Base-by-base conservation (phyloP, 1,140 invertebrate genomes). In the Thaumetopoea pityocampa region DNA sequence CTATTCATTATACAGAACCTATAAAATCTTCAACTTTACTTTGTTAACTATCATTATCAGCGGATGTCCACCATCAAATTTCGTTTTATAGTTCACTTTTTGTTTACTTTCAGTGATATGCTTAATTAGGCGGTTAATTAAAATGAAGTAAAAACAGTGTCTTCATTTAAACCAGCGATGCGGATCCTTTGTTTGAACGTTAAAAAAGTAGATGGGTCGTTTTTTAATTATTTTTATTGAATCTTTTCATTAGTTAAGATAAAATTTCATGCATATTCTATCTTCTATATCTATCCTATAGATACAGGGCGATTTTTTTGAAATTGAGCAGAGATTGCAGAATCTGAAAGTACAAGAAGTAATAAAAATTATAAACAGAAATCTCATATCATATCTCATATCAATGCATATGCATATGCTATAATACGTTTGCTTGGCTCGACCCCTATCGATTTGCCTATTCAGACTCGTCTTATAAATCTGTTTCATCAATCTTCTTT, bases 61-160 rank as follows among this genome's bases (percentile, higher is more conserved):
- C 70, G 70, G 70, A 78, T 68, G 70, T 74, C 63, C 69, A 68
- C 64, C 73, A 59, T 74, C 60, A 62, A 70, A 62, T n/a, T n/a
- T n/a, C n/a, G n/a, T 60, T 65, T 62, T 63, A 62, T 63, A 49
- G 29, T 44, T 62, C 57, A 56, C 60, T 60, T 58, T 43, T 51
- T 55, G 50, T 63, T 64, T 62, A 48, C 54, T 51, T 51, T 36
- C 29, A 50, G 36, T 49, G 52, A 50, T 48, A 48, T 45, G 60
- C 51, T 67, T 71, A 70, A 73, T 73, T 73, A 71, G 52, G 44
- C 43, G 35, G 41, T 20, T 42, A 50, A 52, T 68, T 63, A 52
- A 59, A 26, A 43, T 37, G 33, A 46, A 51, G 47, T 51, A 27
- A 30, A 51, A 52, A 42, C 50, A 51, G 44, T 42, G 52, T 60